Conservation (phyloP, 2,888 invertebrate genomes). For the Hedya salicella region DNA sequence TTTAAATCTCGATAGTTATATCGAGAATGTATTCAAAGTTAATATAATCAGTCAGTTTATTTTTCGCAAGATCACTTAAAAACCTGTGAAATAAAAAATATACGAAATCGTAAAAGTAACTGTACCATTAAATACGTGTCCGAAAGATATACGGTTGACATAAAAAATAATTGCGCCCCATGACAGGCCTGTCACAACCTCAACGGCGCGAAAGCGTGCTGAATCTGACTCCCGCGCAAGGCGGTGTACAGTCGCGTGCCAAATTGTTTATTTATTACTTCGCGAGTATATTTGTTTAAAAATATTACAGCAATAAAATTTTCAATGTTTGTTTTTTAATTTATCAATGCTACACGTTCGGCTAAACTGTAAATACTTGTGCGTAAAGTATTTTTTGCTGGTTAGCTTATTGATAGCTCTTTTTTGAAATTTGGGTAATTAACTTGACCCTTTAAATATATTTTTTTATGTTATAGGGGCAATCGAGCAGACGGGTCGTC, state of each 20-base stretch:
- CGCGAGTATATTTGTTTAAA: background rate
- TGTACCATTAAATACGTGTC: conserved; percentile 32
- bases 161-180: conserved; percentile 36
- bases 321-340: conserved; percentile 7
- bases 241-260: conserved; percentile 22
- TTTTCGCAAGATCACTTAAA: too few relatives aligned
- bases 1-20: too few relatives aligned
- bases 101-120: conserved; percentile 25
- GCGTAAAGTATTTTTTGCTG: too few relatives aligned
- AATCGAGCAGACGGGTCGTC: too few relatives aligned
- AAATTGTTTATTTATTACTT: conserved; percentile 29
- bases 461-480: too few relatives aligned
- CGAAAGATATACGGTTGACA: conserved; percentile 26
- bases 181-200: conserved; percentile 36
- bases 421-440: too few relatives aligned
- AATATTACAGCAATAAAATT: background rate
- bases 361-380: too few relatives aligned
- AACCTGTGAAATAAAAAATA: too few relatives aligned
- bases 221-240: conserved; percentile 22
- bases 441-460: too few relatives aligned
- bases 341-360: background rate
- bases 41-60: too few relatives aligned
- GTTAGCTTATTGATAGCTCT: too few relatives aligned
- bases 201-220: conserved; percentile 41
- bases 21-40: too few relatives aligned